Evolutionary conservation across 2,113 vertebrate species (phyloP).

Genomic region (Salvelinus alpinus): DNA sequence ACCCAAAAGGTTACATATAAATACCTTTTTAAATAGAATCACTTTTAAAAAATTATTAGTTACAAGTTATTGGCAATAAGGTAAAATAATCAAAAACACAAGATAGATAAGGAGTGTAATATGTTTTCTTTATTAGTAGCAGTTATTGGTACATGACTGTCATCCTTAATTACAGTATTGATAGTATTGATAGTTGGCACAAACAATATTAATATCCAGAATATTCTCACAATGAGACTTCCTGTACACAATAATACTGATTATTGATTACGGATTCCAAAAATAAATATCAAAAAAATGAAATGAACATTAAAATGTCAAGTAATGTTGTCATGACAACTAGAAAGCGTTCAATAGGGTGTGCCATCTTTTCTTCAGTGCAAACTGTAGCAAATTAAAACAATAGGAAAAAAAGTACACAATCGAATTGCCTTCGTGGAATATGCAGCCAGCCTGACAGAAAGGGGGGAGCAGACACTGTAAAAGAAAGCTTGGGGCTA

Average conservation of each 20-base stretch:
- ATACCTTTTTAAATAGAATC: too few species aligned
- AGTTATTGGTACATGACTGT: constrained; percentile 53
- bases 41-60: too few species aligned
- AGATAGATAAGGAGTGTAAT: constrained; percentile 12
- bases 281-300: constrained; percentile 35
- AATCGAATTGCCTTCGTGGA: constrained; percentile 13
- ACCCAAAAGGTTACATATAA: too few species aligned
- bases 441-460: constrained; percentile 5
- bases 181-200: constrained; percentile 64
- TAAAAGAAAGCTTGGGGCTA: neutral
- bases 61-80: too few species aligned
- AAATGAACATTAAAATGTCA: constrained; percentile 17
- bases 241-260: constrained; percentile 52
- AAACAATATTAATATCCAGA: constrained; percentile 64
- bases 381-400: constrained; percentile 26
- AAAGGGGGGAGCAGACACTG: neutral
- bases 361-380: constrained; percentile 13
- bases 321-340: neutral
- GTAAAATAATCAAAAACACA: neutral
- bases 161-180: constrained; percentile 40
- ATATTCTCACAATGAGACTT: constrained; percentile 36
- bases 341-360: neutral
- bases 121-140: constrained; percentile 65
- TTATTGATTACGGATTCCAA: constrained; percentile 30
- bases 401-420: neutral